Percentiles rank a stretch among this genome's conserved stretches.
phyloP scores from a whole-genome alignment of 2,888 invertebrate species.

The Lathronympha strigana region DNA sequence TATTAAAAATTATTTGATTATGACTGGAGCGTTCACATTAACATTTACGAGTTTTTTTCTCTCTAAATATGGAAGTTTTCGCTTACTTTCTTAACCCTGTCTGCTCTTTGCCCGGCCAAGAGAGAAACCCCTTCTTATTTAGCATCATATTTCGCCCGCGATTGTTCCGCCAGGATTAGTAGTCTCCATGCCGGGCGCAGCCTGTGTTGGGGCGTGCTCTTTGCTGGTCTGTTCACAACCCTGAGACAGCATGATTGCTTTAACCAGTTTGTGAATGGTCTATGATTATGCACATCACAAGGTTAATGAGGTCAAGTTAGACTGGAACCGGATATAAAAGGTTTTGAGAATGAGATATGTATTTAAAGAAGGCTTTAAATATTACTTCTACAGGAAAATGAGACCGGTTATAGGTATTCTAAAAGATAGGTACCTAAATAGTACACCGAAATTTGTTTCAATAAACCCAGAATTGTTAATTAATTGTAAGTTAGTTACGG shows the following conservation, averaged over 20 bases:
- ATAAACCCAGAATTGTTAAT: no score
- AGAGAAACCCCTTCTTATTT: slow-evolving; percentile 58
- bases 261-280: neutral
- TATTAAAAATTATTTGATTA: no score
- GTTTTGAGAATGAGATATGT: neutral
- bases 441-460: no score
- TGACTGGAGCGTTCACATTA: no score
- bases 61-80: neutral
- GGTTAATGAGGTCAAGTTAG: neutral
- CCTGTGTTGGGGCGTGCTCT: slow-evolving; percentile 7
- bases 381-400: neutral
- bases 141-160: slow-evolving; percentile 61
- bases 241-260: neutral
- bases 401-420: no score
- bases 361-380: neutral
- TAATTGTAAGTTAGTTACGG: no score
- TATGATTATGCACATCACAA: neutral
- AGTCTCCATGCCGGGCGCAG: slow-evolving; percentile 17
- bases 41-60: no score
- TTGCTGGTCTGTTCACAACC: neutral
- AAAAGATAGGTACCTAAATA: no score
- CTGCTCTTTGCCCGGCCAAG: slow-evolving; percentile 31
- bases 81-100: neutral
- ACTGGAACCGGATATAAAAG: neutral
- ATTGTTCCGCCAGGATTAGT: slow-evolving; percentile 60